These are phyloP conservation scores for Drosophila pallidifrons DNA, from an alignment of 1,140 invertebrate species.

Conservation along the genomic window DNA sequence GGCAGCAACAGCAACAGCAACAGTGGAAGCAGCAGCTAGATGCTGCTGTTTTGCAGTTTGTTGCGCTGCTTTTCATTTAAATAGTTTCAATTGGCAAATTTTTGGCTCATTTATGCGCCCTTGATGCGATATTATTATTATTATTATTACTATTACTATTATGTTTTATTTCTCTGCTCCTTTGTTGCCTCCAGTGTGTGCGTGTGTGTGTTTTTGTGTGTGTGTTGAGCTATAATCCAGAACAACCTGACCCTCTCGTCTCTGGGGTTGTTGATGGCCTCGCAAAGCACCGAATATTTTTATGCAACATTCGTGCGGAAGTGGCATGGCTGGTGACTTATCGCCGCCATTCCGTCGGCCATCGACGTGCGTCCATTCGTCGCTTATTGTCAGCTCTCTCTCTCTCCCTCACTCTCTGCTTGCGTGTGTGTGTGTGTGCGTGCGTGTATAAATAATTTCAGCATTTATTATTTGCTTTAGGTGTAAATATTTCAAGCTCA, in stretches of 20 bases:
- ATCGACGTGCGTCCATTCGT: constrained; percentile 56
- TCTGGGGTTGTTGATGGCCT: constrained; percentile 15
- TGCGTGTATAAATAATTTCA: constrained; percentile 78
- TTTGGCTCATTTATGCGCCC: constrained; percentile 44
- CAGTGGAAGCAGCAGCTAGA: constrained; percentile 18
- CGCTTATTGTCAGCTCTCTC: constrained; percentile 36
- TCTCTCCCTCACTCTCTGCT: not conserved
- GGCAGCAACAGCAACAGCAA: not conserved
- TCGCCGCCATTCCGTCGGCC: constrained; percentile 68
- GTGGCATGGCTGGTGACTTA: constrained; percentile 75
- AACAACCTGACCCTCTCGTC: not conserved
- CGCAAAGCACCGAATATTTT: constrained; percentile 44
- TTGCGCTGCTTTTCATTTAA: constrained; percentile 63
- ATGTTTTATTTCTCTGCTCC: constrained; percentile 29
- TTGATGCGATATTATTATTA: constrained; percentile 59
- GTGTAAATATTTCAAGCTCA: constrained; percentile 83
- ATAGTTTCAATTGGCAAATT: constrained; percentile 70
- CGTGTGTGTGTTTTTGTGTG: not conserved
- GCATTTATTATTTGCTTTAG: constrained; percentile 80
- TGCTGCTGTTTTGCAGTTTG: constrained; percentile 23
- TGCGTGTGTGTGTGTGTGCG: constrained; percentile 30
- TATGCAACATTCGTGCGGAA: constrained; percentile 72
- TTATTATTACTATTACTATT: constrained; percentile 60
- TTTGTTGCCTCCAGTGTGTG: constrained; percentile 4
- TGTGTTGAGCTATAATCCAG: not conserved